Percentiles rank a stretch among this genome's conserved stretches.
phyloP scores from a whole-genome alignment of 2,797 vertebrate genomes.

The Neosilurus hyrtlii region DNA sequence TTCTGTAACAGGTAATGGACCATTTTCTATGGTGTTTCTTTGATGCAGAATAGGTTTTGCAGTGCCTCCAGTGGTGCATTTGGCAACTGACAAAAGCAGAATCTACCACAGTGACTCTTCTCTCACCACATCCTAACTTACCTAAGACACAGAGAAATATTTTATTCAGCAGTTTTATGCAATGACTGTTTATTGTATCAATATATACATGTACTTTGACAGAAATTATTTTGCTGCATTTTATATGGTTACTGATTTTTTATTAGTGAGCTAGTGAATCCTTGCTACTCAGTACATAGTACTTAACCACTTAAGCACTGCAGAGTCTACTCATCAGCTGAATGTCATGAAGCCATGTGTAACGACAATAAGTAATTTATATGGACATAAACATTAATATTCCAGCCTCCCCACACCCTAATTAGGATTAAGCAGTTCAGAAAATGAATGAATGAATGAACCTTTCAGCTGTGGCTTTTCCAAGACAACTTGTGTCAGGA shows the following conservation, averaged over 20 bases:
- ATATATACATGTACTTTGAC: background rate
- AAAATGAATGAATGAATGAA: background rate
- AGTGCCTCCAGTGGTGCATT: background rate
- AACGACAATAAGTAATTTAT: background rate
- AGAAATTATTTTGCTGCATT: background rate
- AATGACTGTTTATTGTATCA: background rate
- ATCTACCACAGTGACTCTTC: background rate
- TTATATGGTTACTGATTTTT: background rate
- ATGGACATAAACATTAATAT: background rate
- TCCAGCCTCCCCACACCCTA: no score
- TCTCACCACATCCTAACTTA: background rate
- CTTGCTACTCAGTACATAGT: background rate
- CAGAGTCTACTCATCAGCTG: background rate
- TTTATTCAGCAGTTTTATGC: background rate
- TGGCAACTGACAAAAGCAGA: background rate
- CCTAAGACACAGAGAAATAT: background rate
- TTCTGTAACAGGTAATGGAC: background rate
- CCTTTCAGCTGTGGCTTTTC: conserved; percentile 30
- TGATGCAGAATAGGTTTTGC: background rate
- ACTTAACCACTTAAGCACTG: background rate
- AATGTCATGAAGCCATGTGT: background rate
- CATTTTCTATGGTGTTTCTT: background rate
- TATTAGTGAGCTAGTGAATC: no score
- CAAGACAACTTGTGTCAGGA: conserved; percentile 16
- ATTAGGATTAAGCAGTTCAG: no score